Conservation (phyloP, 2,888 invertebrate genomes). For the Callosobruchus maculatus region DNA sequence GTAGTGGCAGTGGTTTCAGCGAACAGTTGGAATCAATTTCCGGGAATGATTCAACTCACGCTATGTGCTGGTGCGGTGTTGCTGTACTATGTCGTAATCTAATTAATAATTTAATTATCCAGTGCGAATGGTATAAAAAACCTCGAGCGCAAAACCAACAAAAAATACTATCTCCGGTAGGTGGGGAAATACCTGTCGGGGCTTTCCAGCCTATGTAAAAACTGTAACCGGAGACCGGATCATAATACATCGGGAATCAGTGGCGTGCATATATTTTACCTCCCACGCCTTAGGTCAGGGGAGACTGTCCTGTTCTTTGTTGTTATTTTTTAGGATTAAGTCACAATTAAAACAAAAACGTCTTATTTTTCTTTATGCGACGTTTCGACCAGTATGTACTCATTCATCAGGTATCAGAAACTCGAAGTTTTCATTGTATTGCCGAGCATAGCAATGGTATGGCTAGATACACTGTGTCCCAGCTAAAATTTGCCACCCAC, state of each 20-base stretch:
- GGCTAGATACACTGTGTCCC: too few species aligned
- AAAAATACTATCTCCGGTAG: constrained; percentile 4
- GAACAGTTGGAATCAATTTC: neutral
- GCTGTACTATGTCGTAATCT: neutral
- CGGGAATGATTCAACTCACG: neutral
- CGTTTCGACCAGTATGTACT: too few species aligned
- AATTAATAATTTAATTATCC: neutral
- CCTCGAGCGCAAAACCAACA: neutral
- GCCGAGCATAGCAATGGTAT: too few species aligned
- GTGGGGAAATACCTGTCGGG: constrained; percentile 31
- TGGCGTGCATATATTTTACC: neutral
- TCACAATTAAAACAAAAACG: too few species aligned
- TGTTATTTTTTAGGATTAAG: too few species aligned
- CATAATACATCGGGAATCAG: neutral
- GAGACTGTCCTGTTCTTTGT: too few species aligned
- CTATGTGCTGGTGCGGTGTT: neutral
- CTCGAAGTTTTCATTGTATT: too few species aligned
- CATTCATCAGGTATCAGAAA: too few species aligned
- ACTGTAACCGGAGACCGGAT: neutral
- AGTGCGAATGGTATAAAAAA: neutral
- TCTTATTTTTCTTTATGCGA: too few species aligned
- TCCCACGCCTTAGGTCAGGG: neutral
- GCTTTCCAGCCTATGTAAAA: neutral
- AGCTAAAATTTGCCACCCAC: too few species aligned
- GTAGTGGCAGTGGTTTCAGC: neutral